phyloP scores from a whole-genome alignment of 2,888 invertebrate species.

The Rapana venosa region DNA sequence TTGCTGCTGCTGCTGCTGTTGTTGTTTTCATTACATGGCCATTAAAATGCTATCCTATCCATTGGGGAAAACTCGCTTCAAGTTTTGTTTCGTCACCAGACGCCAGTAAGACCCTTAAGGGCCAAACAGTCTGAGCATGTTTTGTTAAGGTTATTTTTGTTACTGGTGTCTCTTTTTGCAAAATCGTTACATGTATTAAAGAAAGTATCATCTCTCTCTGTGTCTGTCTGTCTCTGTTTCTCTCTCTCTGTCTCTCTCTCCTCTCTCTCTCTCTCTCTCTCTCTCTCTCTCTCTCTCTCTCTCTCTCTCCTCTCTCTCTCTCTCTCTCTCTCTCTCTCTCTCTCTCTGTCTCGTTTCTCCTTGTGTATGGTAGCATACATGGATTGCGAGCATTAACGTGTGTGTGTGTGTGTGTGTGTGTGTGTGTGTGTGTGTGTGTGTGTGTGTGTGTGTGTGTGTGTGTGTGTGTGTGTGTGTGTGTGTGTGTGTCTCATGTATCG shows the following conservation, averaged over 20 bases:
- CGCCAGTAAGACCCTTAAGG: not conserved
- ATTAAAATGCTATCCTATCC: not conserved
- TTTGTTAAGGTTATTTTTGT: not conserved
- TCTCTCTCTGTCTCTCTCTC: too few relatives aligned
- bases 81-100: too few relatives aligned
- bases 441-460: not conserved
- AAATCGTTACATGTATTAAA: not conserved
- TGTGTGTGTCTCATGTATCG: too few relatives aligned
- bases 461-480: not conserved
- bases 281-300: too few relatives aligned
- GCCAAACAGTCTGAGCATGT: not conserved
- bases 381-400: not conserved
- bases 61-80: too few relatives aligned
- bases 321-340: too few relatives aligned
- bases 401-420: constrained; percentile 6
- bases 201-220: too few relatives aligned
- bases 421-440: not conserved
- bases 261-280: too few relatives aligned
- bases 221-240: too few relatives aligned
- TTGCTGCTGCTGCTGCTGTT: too few relatives aligned
- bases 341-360: too few relatives aligned
- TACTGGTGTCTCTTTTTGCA: not conserved
- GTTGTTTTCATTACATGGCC: not conserved
- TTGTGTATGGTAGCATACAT: not conserved
- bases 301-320: too few relatives aligned